Evolutionary conservation across 2,113 vertebrate species (phyloP).

Genomic region (Epinephelus fuscoguttatus): DNA sequence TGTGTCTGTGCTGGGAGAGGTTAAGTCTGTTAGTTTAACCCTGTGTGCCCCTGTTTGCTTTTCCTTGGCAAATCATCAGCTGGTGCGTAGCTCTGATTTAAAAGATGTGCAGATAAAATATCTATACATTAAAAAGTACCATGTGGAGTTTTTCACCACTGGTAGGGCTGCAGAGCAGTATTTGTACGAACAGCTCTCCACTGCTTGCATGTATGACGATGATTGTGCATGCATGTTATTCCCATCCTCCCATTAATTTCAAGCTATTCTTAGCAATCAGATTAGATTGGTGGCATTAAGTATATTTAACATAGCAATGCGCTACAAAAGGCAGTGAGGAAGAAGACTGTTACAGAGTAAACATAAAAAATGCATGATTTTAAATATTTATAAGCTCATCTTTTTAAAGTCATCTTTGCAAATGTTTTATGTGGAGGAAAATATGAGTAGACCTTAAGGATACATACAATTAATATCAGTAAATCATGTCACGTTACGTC

Average conservation of each 20-base stretch:
- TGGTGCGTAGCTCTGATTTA: conserved; percentile 21
- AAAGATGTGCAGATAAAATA: conserved; percentile 10
- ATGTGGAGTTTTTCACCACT: not conserved
- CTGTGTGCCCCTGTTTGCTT: not conserved
- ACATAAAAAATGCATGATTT: not conserved
- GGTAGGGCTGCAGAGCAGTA: not conserved
- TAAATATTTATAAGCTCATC: not conserved
- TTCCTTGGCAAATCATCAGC: conserved; percentile 19
- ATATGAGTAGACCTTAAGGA: not conserved
- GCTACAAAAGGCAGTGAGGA: not conserved
- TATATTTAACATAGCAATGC: not conserved
- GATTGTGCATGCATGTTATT: not conserved
- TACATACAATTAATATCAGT: not conserved
- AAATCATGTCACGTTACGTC: not conserved
- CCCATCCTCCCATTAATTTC: not conserved
- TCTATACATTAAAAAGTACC: conserved; percentile 2
- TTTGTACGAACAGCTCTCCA: not conserved
- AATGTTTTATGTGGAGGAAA: not conserved
- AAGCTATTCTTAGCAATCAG: not conserved
- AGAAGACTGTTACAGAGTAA: not conserved
- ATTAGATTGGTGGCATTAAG: not conserved
- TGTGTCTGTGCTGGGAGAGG: conserved; percentile 15
- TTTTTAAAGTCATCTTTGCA: not conserved
- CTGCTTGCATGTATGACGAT: not conserved
- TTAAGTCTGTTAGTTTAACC: conserved; percentile 29